Percentiles rank a stretch among this genome's conserved stretches.
Conservation (phyloP, 2,888 invertebrate species). For the Erebia aethiops region DNA sequence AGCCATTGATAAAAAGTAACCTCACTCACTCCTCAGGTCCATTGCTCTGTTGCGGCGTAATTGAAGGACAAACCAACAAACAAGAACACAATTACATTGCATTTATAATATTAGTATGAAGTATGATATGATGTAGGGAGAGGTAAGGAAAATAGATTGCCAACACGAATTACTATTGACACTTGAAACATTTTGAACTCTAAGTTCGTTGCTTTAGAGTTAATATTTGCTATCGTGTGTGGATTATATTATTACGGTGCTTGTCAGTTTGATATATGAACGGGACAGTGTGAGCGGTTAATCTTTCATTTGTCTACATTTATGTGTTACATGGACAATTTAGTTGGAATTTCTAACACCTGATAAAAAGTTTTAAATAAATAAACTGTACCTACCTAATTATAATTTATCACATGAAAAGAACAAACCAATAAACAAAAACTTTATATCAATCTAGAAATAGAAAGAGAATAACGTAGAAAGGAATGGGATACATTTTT, state of each 20-base stretch:
- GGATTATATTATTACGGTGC: neutral
- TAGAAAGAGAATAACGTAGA: too few species aligned
- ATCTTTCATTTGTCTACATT: conserved; percentile 8
- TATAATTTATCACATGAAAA: too few species aligned
- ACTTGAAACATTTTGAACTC: conserved; percentile 1
- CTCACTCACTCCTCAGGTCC: too few species aligned
- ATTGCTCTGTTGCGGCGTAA: too few species aligned
- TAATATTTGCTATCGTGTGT: neutral
- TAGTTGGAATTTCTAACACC: conserved; percentile 5
- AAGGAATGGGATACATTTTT: too few species aligned
- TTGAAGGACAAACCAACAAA: too few species aligned
- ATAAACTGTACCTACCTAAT: too few species aligned
- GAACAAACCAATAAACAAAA: too few species aligned
- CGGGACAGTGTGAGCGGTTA: conserved; percentile 2
- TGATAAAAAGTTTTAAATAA: neutral
- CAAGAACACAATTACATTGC: too few species aligned
- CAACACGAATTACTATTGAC: neutral
- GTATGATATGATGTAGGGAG: neutral
- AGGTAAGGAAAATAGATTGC: neutral
- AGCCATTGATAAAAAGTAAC: too few species aligned
- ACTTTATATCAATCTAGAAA: too few species aligned
- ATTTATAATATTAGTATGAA: too few species aligned
- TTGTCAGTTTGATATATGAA: conserved; percentile 9
- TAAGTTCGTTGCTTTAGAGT: neutral
- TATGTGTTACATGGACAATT: neutral